A percentile compares a stretch with the other conserved stretches of the same genome.
phyloP scores from a whole-genome alignment of 2,113 vertebrate genomes.

The Phaethornis superciliosus region DNA sequence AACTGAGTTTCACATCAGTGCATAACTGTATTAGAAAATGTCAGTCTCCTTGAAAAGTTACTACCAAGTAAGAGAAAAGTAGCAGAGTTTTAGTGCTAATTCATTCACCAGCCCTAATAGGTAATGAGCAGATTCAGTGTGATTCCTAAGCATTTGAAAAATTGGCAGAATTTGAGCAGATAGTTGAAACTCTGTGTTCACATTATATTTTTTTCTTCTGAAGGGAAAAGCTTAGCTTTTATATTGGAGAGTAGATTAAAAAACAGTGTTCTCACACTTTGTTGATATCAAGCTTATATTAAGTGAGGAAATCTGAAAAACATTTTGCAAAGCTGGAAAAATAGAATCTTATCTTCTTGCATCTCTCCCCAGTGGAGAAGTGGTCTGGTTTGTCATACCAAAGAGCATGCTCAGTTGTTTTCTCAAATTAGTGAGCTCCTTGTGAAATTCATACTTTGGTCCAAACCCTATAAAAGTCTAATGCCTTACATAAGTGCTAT shows the following conservation, averaged over 20 bases:
- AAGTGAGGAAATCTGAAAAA: slow-evolving; percentile 18
- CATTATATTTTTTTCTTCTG: background rate
- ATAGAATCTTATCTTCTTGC: background rate
- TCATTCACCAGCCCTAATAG: slow-evolving; percentile 5
- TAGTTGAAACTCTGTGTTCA: background rate
- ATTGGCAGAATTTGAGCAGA: background rate
- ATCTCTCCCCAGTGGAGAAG: slow-evolving; percentile 1
- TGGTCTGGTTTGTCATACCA: slow-evolving; percentile 4
- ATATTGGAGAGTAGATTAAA: background rate
- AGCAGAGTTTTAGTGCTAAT: slow-evolving; percentile 18
- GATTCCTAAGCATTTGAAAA: background rate
- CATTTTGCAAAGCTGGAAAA: slow-evolving; percentile 21
- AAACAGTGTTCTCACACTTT: background rate
- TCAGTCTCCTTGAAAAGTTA: background rate
- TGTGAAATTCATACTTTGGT: slow-evolving; percentile 30
- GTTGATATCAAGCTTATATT: background rate
- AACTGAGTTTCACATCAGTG: background rate
- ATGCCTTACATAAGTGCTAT: slow-evolving; percentile 60
- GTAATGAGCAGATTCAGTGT: background rate
- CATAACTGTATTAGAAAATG: background rate
- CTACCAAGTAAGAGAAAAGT: background rate
- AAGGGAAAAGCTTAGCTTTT: background rate
- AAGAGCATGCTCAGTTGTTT: slow-evolving; percentile 23
- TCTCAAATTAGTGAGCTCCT: slow-evolving; percentile 50
- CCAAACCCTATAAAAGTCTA: slow-evolving; percentile 43